Conservation (phyloP, 2,888 invertebrate genomes). For the Diploptera punctata region DNA sequence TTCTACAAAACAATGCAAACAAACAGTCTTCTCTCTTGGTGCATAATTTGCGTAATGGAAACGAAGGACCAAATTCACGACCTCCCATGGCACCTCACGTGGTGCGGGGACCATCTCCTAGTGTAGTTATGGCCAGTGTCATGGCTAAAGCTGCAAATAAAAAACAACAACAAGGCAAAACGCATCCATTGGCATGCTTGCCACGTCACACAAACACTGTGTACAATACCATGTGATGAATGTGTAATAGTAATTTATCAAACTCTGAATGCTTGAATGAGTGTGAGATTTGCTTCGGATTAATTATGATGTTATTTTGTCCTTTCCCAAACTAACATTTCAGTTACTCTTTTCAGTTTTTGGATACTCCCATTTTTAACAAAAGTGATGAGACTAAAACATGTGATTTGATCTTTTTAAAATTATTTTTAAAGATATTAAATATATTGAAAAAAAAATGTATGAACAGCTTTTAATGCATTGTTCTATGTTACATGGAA, state of each 20-base stretch:
- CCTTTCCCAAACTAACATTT: too few species aligned
- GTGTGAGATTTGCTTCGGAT: conserved; percentile 18
- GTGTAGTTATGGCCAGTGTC: conserved; percentile 70
- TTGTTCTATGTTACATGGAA: too few species aligned
- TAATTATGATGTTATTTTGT: too few species aligned
- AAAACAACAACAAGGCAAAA: conserved; percentile 88
- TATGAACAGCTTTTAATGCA: too few species aligned
- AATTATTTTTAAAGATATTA: too few species aligned
- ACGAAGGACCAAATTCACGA: conserved; percentile 46
- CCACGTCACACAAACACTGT: conserved; percentile 82
- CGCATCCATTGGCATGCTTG: conserved; percentile 89
- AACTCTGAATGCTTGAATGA: background rate
- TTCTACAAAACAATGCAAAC: conserved; percentile 46
- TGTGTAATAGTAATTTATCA: background rate
- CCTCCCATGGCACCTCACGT: conserved; percentile 57
- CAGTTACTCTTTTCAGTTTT: too few species aligned
- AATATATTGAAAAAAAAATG: too few species aligned
- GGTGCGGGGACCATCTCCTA: conserved; percentile 57
- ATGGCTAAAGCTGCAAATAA: conserved; percentile 76
- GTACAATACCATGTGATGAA: conserved; percentile 85
- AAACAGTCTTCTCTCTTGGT: conserved; percentile 41
- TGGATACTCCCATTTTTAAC: too few species aligned
- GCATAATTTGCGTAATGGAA: conserved; percentile 43
- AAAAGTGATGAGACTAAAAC: too few species aligned
- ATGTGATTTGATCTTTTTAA: too few species aligned